Conservation (phyloP, 1,140 invertebrate genomes). For the Aphis gossypii region DNA sequence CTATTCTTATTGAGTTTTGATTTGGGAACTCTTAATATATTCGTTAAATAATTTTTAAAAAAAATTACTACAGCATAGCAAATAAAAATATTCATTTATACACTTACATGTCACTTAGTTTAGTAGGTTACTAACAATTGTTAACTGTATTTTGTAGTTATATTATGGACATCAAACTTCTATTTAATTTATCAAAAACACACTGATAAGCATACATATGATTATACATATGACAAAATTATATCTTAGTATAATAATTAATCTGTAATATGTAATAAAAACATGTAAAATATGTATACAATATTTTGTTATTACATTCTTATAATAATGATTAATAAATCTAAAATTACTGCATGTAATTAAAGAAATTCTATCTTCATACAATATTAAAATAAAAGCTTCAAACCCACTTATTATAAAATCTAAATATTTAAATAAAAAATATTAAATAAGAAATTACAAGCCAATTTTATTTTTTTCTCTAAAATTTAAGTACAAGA, state of each 20-base stretch:
- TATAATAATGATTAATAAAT: not conserved
- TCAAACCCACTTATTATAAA: too few species aligned
- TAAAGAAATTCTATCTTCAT: not conserved
- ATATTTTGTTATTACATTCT: not conserved
- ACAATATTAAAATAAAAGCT: not conserved
- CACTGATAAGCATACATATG: not conserved
- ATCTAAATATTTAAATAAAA: too few species aligned
- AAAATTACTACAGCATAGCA: not conserved
- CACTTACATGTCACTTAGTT: not conserved
- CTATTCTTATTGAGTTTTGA: not conserved
- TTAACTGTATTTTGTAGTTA: not conserved
- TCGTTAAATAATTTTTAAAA: not conserved
- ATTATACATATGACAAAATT: not conserved
- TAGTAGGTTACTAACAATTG: not conserved
- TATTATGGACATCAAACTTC: not conserved
- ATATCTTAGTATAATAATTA: too few species aligned
- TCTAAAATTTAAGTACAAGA: too few species aligned
- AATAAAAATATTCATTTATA: not conserved
- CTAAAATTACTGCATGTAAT: not conserved
- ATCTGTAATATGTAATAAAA: not conserved
- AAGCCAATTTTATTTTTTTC: too few species aligned
- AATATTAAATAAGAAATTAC: too few species aligned
- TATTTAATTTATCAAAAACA: not conserved
- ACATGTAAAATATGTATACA: too few species aligned
- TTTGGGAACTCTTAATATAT: not conserved